Conservation (phyloP, 2,888 invertebrate species). For the Drosophila paranaensis region DNA sequence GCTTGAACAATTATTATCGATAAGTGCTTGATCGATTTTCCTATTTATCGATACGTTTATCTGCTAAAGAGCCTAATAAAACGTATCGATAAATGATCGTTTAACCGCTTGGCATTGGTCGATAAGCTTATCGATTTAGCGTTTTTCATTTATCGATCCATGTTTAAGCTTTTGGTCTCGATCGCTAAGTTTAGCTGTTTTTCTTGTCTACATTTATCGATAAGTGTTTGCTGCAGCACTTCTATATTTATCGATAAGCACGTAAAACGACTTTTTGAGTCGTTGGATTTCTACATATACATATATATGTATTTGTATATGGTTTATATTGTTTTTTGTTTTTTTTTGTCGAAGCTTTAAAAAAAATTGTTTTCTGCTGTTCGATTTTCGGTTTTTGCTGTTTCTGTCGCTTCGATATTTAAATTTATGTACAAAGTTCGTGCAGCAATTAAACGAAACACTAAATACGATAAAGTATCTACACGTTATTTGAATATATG, state of each 20-base stretch:
- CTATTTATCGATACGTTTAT: not conserved
- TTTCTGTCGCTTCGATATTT: slow-evolving; percentile 60
- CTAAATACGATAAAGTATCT: slow-evolving; percentile 61
- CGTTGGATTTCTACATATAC: not conserved
- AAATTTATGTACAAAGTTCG: slow-evolving; percentile 79
- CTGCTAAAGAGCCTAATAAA: no score
- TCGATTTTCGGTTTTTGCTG: slow-evolving; percentile 18
- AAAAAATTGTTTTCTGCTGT: slow-evolving; percentile 28
- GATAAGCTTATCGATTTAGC: not conserved
- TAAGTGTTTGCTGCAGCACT: not conserved
- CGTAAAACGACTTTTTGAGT: slow-evolving; percentile 1
- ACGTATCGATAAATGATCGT: not conserved
- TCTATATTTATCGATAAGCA: slow-evolving; percentile 3
- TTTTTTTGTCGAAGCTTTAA: slow-evolving; percentile 73
- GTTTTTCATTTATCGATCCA: no score
- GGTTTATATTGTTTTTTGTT: slow-evolving; percentile 4
- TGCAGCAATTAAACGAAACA: slow-evolving; percentile 75
- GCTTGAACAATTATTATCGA: not conserved
- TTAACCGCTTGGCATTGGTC: not conserved
- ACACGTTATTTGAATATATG: slow-evolving; percentile 38
- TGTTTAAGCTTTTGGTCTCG: not conserved
- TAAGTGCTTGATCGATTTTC: not conserved
- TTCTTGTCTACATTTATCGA: not conserved
- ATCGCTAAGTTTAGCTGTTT: not conserved
- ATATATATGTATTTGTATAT: not conserved